These are phyloP conservation scores for Actenoides lindsayi DNA, from an alignment of 2,113 vertebrate genomes.

Conservation along the genomic window DNA sequence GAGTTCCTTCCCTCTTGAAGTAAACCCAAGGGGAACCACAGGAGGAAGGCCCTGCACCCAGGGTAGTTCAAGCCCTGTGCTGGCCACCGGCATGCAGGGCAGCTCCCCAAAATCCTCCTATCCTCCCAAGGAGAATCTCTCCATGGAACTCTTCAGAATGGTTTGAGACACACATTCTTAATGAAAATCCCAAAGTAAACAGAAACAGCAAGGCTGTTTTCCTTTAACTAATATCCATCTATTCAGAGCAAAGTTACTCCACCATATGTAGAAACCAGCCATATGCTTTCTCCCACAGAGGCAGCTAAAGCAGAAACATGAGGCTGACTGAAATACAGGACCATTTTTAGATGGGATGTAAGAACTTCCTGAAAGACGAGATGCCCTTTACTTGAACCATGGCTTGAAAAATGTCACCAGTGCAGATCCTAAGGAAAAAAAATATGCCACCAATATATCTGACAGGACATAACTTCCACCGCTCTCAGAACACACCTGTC, in stretches of 20 bases:
- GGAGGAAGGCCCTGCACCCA: not conserved
- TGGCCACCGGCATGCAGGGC: not conserved
- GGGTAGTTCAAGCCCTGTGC: not conserved
- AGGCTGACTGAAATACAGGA: not conserved
- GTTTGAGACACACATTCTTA: not conserved
- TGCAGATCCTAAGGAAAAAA: not conserved
- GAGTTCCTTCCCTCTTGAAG: not conserved
- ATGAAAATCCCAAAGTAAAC: not conserved
- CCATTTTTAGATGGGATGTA: not conserved
- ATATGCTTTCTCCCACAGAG: not conserved
- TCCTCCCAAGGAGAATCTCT: not conserved
- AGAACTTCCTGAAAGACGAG: constrained; percentile 8
- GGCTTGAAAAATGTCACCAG: constrained; percentile 1
- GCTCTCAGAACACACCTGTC: not conserved
- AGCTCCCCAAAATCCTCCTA: not conserved
- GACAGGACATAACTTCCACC: not conserved
- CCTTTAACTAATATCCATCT: not conserved
- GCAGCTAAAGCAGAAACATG: not conserved
- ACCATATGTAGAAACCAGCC: not conserved
- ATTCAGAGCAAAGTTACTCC: not conserved
- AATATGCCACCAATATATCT: not conserved
- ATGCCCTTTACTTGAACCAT: constrained; percentile 37
- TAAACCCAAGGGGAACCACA: not conserved
- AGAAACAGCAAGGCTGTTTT: not conserved
- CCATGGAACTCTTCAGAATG: not conserved